phyloP scores from a whole-genome alignment of 1,140 invertebrate genomes.

The Aricia agestis region DNA sequence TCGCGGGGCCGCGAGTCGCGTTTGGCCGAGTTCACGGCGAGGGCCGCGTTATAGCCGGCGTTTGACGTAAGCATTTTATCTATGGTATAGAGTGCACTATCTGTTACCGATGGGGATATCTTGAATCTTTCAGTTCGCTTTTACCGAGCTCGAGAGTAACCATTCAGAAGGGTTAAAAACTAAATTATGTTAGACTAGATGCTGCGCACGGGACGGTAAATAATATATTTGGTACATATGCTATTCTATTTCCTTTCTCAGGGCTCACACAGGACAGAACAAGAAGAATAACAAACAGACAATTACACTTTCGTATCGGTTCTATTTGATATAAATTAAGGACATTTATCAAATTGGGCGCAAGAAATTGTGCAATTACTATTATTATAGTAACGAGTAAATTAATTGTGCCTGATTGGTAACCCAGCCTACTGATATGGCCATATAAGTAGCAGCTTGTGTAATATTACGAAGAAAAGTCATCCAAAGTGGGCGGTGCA shows the following conservation, averaged over 20 bases:
- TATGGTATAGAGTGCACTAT: conserved; percentile 19
- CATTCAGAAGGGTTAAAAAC: no score
- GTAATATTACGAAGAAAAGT: neutral
- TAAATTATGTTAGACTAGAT: no score
- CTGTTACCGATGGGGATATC: conserved; percentile 33
- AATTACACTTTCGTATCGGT: no score
- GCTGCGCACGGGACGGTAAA: no score
- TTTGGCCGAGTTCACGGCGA: conserved; percentile 56
- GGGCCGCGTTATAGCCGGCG: conserved; percentile 59
- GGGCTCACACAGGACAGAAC: no score
- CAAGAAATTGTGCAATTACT: neutral
- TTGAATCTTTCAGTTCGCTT: no score
- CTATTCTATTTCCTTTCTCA: no score
- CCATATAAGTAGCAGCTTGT: neutral
- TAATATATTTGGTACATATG: no score
- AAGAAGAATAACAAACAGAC: no score
- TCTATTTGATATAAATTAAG: no score
- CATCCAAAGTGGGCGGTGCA: neutral
- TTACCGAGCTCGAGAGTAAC: no score
- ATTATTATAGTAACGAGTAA: neutral
- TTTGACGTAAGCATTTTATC: conserved; percentile 49
- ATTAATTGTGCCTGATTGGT: neutral
- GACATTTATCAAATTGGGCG: no score
- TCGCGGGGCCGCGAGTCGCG: conserved; percentile 42
- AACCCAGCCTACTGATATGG: neutral